Base-by-base conservation (phyloP, 2,113 vertebrate genomes). In the Poecile atricapillus region DNA sequence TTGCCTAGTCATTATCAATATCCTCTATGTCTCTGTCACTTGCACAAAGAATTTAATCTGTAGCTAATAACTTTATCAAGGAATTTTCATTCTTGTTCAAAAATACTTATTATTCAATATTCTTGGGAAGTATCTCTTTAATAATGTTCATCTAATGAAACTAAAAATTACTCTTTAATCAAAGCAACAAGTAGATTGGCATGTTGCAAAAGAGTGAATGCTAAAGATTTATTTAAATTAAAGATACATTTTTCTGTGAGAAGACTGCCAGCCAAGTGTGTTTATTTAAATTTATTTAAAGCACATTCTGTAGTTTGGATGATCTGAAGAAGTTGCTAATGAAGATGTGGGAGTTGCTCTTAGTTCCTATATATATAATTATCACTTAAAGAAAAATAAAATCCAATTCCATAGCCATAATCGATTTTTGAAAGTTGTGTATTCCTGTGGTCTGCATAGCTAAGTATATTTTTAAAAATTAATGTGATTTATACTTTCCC, bases 391-490 rank as follows among this genome's bases (percentile, higher is more conserved):
- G 91, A 87, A 68, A 60, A 69, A 76, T 6, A 68, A 80, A 71
- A 55, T 87, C 49, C 87, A 89, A 91, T 77, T 71, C 43, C 64
- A 81, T 84, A 85, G 44, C 44, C 77, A 79, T 90, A 73, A 85
- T 94, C 53, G 0, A 37, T 95, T 59, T 58, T 39, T 68, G 60
- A 78, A 65, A 28, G 41, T 46, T 70, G 53, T 58, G 11, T 90
- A 59, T 94, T 89, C 27, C 49, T 89, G 73, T 77, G 93, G 76
- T 85, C 53, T 94, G 70, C 77, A 76, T 80, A 87, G 78, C 93
- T 85, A 69, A 77, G 21, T 89, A 68, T 73, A 94, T 89, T 91
- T 97, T 73, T 41, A 90, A 96, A 95, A 87, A 90, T 60, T 90
- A 91, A 81, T 43, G 31, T 62, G 86, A 92, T 88, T 95, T 95